Percentiles rank a stretch among this genome's conserved stretches.
Evolutionary conservation across 2,888 invertebrate species (phyloP).

Genomic region (Scaptomyza tumidula): DNA sequence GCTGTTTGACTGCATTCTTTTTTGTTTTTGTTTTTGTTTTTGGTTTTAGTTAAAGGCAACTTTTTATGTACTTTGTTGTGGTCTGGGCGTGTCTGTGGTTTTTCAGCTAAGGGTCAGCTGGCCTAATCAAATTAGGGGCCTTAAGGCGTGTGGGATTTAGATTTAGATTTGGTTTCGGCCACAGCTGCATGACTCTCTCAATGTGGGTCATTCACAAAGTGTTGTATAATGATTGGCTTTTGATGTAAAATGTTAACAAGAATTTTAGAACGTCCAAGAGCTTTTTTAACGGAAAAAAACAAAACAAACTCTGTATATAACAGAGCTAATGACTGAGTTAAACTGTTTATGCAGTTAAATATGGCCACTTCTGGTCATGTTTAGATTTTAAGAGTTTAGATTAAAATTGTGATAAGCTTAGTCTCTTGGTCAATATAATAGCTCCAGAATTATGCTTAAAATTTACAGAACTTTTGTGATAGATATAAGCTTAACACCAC

Average conservation of each 20-base stretch:
- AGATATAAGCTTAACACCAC: no score
- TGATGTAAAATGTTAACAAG: conserved; percentile 1
- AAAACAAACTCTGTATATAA: no score
- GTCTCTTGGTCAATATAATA: no score
- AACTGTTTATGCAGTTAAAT: no score
- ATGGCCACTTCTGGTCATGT: no score
- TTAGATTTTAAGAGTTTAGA: no score
- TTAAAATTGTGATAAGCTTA: no score
- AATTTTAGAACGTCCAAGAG: conserved; percentile 7
- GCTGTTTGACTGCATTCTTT: conserved; percentile 72
- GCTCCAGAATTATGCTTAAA: no score
- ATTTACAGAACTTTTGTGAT: not conserved
- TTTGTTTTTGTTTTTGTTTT: not conserved
- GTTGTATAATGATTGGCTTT: conserved; percentile 14
- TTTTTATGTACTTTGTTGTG: not conserved
- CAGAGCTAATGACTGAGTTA: no score
- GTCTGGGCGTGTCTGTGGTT: conserved; percentile 22
- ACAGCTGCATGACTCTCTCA: conserved; percentile 22
- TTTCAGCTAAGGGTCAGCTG: conserved; percentile 47
- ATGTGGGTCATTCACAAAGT: conserved; percentile 40
- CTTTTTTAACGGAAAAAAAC: not conserved
- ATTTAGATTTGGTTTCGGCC: conserved; percentile 1
- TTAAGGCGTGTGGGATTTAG: conserved; percentile 37
- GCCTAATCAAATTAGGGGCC: conserved; percentile 58
- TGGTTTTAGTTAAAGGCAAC: conserved; percentile 25